Evolutionary conservation across 2,113 vertebrate species (phyloP), one percentile per base, ranked within the genome.

Genomic region (Stigmatopora nigra): DNA sequence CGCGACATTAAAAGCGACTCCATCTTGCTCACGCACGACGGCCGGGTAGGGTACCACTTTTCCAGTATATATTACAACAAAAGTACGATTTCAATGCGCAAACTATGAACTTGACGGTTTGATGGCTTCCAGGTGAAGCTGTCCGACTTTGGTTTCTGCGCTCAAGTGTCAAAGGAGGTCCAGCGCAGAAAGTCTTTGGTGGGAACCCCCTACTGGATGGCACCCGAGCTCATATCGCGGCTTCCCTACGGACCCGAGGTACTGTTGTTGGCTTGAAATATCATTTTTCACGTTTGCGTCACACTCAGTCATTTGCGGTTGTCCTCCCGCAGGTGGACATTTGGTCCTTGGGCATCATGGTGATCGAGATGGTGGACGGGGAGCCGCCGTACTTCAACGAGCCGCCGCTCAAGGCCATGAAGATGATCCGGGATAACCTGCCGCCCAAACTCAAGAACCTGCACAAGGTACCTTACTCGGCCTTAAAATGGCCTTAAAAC

Each of bases 1-100:
- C 87, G 96, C 4, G 96, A 98, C 88, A 98, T 98, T 78, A 98
- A 98, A 88, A 98, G 96, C 0, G 96, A 98, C 89, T 98, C 96
- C 67, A 98, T 98, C 79, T 90, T 98, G n/a, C 93, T 98, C 61
- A 97, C 95, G 0, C 94, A 96, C 0, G 95, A 98, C 0, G 96
- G 94, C 51, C 81, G 92, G 82, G 93, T 97, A 79, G 22, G 92
- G n/a, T n/a, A n/a, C n/a, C n/a, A 16, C 11, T 67, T 3, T 10
- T 19, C n/a, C 38, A 4, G 38, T 10, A 41, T 2, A 41, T 41
- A 31, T 31, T 31, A 3, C 25, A 31, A 31, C 25, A 31, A 31
- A 31, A 31, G 25, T 41, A 4, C 5, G 38, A 41, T 41, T 41
- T 41, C 1, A 31, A 31, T 31, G 25, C 3, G 25, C 25, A 31